These are phyloP conservation scores for Muraenolepis orangiensis DNA, from an alignment of 2,797 vertebrate genomes.

Conservation along the genomic window DNA sequence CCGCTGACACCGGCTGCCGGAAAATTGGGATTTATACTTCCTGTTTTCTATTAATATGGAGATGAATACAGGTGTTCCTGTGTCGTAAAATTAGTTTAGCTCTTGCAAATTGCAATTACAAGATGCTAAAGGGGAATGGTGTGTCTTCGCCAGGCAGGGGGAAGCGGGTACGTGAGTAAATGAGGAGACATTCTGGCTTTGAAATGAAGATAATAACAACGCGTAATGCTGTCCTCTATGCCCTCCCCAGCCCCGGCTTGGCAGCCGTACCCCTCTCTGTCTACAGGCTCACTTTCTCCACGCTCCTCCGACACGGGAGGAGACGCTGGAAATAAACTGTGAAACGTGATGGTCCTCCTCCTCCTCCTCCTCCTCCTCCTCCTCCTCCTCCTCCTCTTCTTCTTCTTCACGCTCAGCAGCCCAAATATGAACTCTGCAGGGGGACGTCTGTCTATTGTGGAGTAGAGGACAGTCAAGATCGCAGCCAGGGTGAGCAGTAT, in stretches of 20 bases:
- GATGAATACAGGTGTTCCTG: constrained; percentile 80
- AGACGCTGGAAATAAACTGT: constrained; percentile 66
- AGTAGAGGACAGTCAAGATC: too few relatives aligned
- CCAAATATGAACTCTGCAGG: too few relatives aligned
- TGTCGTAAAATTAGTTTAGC: constrained; percentile 80
- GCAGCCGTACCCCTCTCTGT: constrained; percentile 65
- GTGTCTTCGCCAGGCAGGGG: constrained; percentile 41
- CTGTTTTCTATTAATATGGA: constrained; percentile 84
- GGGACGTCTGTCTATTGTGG: too few relatives aligned
- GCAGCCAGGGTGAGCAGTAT: too few relatives aligned
- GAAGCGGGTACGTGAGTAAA: constrained; percentile 56
- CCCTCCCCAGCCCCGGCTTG: constrained; percentile 54
- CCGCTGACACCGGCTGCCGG: constrained; percentile 74
- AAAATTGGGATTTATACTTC: constrained; percentile 82
- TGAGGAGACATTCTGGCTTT: constrained; percentile 66
- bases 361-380: too few relatives aligned
- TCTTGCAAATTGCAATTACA: constrained; percentile 80
- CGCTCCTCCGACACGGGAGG: constrained; percentile 51
- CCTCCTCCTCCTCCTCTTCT: too few relatives aligned
- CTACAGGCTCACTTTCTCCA: constrained; percentile 45
- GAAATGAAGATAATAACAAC: constrained; percentile 63
- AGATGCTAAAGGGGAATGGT: constrained; percentile 54
- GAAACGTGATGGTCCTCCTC: too few relatives aligned
- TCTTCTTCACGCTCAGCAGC: too few relatives aligned
- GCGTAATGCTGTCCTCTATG: constrained; percentile 52